Evolutionary conservation across 2,888 invertebrate species (phyloP), one percentile per base, ranked within the genome.

Genomic region (Caenorhabditis sp.): DNA sequence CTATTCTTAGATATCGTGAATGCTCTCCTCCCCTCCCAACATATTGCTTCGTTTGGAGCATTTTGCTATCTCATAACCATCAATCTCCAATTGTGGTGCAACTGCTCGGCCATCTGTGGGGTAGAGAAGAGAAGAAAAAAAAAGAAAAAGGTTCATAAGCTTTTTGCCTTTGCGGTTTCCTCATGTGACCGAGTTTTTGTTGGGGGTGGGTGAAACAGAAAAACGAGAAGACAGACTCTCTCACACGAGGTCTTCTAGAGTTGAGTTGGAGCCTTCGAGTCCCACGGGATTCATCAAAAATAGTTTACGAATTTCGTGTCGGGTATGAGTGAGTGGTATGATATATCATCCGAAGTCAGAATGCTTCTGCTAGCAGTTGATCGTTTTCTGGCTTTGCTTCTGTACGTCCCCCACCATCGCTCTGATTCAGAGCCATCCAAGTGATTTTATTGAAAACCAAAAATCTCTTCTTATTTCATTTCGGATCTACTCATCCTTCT

Each of bases 181-280:
- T 54, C 73, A 73, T 73, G 73, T 73, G 73, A 73, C 64, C 31
- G 44, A 56, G 56, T 74, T 74, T 56, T 41, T 61, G 28, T 75
- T 56, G 41, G 75, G n/a, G n/a, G 28, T 75, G 66, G 41, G 75
- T 35, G 54, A 51, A 56, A 59, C 70, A 44, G 19, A 59, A 59
- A 70, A 41, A 38, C 12, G 28, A 64, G 49, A n/a, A 66, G 66
- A 51, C 31, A 56, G 5, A 28, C 8, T 26, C 38, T n/a, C n/a
- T 22, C 66, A 28, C 56, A 74, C 47, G 75, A 66, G 75, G 75
- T 74, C 75, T 75, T 75, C 58, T 31, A 75, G 58, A 75, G 47
- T 64, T 75, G 75, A 49, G 73, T 61, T 49, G 22, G 35, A 51
- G 44, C 44, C 64, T n/a, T n/a, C 31, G 24, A 49, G 56, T 66